Evolutionary conservation across 2,797 vertebrate genomes (phyloP).

Genomic region (Ptychobarbus kaznakovi): DNA sequence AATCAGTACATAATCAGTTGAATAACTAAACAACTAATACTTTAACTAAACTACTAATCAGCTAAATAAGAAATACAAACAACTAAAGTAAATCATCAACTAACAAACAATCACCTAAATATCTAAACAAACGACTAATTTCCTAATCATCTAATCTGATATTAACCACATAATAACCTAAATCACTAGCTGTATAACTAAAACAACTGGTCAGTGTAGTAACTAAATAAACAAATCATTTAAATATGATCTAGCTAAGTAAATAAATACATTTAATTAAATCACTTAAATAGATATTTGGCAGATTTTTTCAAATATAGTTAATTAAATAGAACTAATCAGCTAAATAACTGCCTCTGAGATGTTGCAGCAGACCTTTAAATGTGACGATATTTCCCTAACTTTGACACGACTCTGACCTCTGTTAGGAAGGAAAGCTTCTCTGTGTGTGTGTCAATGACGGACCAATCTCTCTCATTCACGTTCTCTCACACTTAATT

Average conservation of each 20-base stretch:
- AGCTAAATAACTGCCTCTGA: neutral
- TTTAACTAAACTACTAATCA: neutral
- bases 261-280: neutral
- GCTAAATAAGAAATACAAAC: neutral
- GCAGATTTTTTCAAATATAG: too few relatives aligned
- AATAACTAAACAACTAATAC: neutral
- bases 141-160: neutral
- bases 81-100: neutral
- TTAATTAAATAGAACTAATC: neutral
- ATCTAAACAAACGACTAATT: neutral
- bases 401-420: constrained; percentile 5
- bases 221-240: neutral
- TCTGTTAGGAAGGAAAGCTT: neutral
- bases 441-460: constrained; percentile 32
- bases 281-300: neutral
- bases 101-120: neutral
- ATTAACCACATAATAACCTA: neutral
- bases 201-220: neutral
- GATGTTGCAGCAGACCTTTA: neutral
- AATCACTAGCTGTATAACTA: neutral
- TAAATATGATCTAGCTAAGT: neutral
- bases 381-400: neutral
- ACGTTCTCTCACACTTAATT: constrained; percentile 42
- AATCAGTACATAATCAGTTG: neutral
- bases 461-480: constrained; percentile 14